Percentiles rank a stretch among this genome's conserved stretches.
Conservation (phyloP, 2,113 vertebrate genomes). For the Cepphus grylle region DNA sequence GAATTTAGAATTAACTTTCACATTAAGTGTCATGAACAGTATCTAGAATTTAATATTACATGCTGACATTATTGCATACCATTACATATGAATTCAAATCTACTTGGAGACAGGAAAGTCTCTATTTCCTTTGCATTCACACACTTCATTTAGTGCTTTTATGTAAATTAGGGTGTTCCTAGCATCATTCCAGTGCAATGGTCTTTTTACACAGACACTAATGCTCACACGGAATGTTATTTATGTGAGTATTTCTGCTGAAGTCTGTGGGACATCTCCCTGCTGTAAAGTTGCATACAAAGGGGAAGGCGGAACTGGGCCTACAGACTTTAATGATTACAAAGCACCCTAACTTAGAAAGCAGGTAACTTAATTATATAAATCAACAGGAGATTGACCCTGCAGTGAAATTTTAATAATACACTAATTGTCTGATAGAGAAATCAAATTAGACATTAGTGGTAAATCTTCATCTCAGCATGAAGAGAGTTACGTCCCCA, state of each 20-base stretch:
- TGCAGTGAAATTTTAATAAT: slow-evolving; percentile 68
- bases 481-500: slow-evolving; percentile 30
- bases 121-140: background rate
- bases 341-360: slow-evolving; percentile 2
- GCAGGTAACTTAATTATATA: slow-evolving; percentile 61
- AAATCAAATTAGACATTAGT: slow-evolving; percentile 65
- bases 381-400: slow-evolving; percentile 63
- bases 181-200: background rate
- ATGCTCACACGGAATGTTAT: background rate
- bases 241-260: background rate
- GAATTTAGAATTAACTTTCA: slow-evolving; percentile 10
- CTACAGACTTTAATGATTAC: background rate
- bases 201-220: background rate
- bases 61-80: background rate
- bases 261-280: background rate
- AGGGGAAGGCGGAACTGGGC: background rate
- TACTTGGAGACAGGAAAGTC: background rate
- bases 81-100: background rate
- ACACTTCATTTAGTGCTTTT: background rate
- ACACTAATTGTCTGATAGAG: slow-evolving; percentile 63
- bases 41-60: background rate
- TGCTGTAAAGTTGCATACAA: background rate
- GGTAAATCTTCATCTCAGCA: slow-evolving; percentile 50
- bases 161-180: background rate
- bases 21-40: background rate